phyloP scores from a whole-genome alignment of 2,113 vertebrate species.

The Takifugu flavidus region DNA sequence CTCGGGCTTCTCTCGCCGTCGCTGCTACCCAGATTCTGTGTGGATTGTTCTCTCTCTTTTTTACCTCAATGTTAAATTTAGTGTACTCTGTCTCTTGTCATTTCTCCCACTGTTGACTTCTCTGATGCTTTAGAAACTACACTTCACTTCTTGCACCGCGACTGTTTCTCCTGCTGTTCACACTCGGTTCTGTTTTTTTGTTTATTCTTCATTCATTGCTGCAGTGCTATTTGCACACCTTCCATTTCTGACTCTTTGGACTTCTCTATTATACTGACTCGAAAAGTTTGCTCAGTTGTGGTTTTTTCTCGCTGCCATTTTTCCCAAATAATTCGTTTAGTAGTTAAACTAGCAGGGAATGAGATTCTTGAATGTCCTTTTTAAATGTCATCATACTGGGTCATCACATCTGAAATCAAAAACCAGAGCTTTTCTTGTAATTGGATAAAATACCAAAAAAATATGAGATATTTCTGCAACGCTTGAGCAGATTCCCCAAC shows the following conservation, averaged over 20 bases:
- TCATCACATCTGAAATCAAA: neutral
- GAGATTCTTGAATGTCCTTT: neutral
- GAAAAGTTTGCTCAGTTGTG: neutral
- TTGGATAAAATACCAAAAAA: neutral
- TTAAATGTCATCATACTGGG: neutral
- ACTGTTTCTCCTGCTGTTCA: neutral
- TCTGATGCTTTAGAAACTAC: constrained; percentile 24
- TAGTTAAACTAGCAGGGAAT: neutral
- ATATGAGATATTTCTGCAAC: neutral
- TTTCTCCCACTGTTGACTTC: neutral
- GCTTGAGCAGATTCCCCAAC: neutral
- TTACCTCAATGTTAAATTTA: too few species aligned
- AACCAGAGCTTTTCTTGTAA: neutral
- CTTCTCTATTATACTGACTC: too few species aligned
- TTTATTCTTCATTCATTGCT: neutral
- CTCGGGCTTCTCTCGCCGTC: constrained; percentile 1
- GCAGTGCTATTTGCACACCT: neutral
- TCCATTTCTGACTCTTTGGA: too few species aligned
- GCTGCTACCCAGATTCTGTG: constrained; percentile 7
- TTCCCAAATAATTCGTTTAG: neutral
- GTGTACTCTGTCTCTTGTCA: neutral
- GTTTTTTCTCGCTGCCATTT: too few species aligned
- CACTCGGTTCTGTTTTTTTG: neutral
- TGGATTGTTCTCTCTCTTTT: constrained; percentile 11
- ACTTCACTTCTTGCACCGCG: neutral